A percentile compares a stretch with the other conserved stretches of the same genome.
These are phyloP conservation scores for Melolontha melolontha DNA, from an alignment of 2,888 invertebrate genomes.

Conservation along the genomic window DNA sequence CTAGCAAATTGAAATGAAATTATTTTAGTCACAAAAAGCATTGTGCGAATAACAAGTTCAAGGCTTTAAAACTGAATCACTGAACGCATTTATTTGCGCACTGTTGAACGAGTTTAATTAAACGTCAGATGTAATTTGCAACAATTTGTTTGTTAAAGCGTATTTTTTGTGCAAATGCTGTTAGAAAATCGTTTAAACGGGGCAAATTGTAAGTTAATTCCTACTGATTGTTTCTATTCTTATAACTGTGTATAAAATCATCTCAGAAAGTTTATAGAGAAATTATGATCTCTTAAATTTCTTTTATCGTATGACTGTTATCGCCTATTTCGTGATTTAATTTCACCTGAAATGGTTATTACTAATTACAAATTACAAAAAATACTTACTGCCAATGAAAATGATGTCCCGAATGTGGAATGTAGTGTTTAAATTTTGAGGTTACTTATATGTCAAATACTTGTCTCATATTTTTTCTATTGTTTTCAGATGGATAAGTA, in stretches of 20 bases:
- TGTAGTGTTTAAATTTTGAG: constrained; percentile 40
- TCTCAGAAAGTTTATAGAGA: too few species aligned
- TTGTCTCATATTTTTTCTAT: constrained; percentile 18
- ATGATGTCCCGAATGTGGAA: constrained; percentile 3
- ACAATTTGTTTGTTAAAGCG: constrained; percentile 26
- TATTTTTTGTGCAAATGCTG: constrained; percentile 31
- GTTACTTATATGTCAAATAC: constrained; percentile 43
- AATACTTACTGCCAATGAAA: constrained; percentile 17
- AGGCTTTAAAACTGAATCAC: constrained; percentile 9
- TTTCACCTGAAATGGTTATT: constrained; percentile 9
- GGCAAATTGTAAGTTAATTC: constrained; percentile 26
- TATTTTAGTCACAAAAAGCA: constrained; percentile 18
- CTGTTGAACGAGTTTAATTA: constrained; percentile 9
- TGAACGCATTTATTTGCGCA: constrained; percentile 15
- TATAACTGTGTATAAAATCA: too few species aligned
- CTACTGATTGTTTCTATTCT: too few species aligned
- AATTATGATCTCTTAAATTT: neutral
- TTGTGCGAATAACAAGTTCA: constrained; percentile 28
- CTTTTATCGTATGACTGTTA: constrained; percentile 13
- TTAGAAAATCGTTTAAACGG: constrained; percentile 1
- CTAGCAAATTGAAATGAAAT: neutral
- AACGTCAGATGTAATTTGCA: constrained; percentile 31
- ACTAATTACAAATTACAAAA: constrained; percentile 6
- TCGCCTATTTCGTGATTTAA: constrained; percentile 13
- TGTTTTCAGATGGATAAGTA: constrained; percentile 64